A percentile compares a stretch with the other conserved stretches of the same genome.
phyloP scores from a whole-genome alignment of 23 tunicate genomes.

The Botrylloides violaceus region DNA sequence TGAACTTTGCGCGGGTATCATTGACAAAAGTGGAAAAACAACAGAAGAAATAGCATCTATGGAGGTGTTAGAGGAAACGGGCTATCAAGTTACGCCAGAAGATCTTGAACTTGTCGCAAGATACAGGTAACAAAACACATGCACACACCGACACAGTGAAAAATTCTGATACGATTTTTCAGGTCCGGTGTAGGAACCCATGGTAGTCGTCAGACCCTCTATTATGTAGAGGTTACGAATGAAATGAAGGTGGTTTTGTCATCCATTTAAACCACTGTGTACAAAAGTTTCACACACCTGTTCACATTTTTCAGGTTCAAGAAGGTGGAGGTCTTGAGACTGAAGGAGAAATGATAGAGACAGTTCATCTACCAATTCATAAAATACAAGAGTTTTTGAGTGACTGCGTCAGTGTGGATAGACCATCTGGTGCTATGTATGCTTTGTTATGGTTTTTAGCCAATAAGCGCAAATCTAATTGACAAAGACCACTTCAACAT shows the following conservation, averaged over 20 bases:
- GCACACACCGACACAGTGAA: no score
- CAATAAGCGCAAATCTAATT: background rate
- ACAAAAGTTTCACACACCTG: background rate
- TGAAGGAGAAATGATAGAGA: constrained; percentile 78
- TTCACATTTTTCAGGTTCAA: constrained; percentile 31
- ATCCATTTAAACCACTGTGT: background rate
- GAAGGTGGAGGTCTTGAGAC: constrained; percentile 61
- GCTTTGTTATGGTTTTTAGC: constrained; percentile 13
- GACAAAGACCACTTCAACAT: no score
- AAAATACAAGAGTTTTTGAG: constrained; percentile 30
- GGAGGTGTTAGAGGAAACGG: constrained; percentile 87
- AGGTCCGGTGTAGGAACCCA: constrained; percentile 49
- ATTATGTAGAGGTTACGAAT: constrained; percentile 57
- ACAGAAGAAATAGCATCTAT: constrained; percentile 47
- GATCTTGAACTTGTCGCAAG: constrained; percentile 30
- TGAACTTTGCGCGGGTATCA: constrained; percentile 78
- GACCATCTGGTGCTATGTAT: constrained; percentile 4
- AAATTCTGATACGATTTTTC: no score
- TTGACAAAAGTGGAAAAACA: constrained; percentile 38
- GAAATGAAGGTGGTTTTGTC: constrained; percentile 54
- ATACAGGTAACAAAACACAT: constrained; percentile 24
- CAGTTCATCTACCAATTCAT: constrained; percentile 13
- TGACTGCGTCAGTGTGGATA: background rate
- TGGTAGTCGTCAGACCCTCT: constrained; percentile 44
- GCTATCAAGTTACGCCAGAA: constrained; percentile 43